A percentile compares a stretch with the other conserved stretches of the same genome.
These are phyloP conservation scores for Oreochromis tanganicae DNA, from an alignment of 2,113 vertebrate species.

Conservation along the genomic window DNA sequence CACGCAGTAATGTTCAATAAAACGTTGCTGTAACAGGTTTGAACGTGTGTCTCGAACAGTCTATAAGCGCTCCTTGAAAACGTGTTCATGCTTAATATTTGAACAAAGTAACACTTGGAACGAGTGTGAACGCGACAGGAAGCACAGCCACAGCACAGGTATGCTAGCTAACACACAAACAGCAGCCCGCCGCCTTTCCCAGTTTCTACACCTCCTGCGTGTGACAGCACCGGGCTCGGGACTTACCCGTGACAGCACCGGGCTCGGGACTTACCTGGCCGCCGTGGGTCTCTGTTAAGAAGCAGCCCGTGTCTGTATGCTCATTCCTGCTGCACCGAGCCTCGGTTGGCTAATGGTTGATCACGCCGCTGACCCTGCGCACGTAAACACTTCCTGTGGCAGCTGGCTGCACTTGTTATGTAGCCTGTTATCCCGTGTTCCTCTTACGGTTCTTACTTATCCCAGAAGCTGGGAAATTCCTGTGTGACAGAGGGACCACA, in stretches of 20 bases:
- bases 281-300: neutral
- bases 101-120: neutral
- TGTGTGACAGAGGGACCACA: neutral
- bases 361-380: neutral
- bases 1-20: neutral
- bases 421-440: neutral
- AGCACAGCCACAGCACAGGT: too few species aligned
- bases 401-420: neutral
- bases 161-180: neutral
- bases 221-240: neutral
- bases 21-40: neutral
- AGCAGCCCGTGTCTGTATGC: neutral
- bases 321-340: neutral
- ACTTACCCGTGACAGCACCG: neutral
- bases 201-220: neutral
- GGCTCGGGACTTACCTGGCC: neutral
- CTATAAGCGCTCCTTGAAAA: neutral
- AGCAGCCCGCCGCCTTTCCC: neutral
- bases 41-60: neutral
- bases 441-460: neutral
- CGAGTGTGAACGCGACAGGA: neutral
- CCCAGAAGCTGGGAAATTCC: rapidly evolving
- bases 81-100: rapidly evolving
- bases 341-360: neutral
- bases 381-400: neutral